Conservation (phyloP, 2,888 invertebrate species). For the Pogonocherus hispidulus region DNA sequence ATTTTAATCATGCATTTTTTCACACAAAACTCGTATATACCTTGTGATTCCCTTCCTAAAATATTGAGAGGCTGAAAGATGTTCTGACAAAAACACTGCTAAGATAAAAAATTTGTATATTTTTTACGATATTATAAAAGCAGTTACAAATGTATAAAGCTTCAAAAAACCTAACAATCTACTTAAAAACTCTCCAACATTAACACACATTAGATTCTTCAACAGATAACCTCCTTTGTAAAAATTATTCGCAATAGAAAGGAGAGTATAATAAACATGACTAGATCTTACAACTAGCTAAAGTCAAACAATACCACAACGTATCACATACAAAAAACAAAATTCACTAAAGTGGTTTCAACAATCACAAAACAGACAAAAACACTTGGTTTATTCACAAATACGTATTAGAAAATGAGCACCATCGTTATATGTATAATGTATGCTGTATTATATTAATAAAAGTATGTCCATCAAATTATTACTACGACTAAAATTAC, state of each 20-base stretch:
- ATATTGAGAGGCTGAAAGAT: constrained; percentile 17
- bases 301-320: constrained; percentile 29
- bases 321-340: constrained; percentile 42
- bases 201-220: constrained; percentile 54
- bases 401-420: constrained; percentile 6
- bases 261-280: constrained; percentile 33
- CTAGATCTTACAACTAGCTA: constrained; percentile 34
- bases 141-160: constrained; percentile 57
- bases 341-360: constrained; percentile 36
- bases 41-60: constrained; percentile 28
- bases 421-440: constrained; percentile 11
- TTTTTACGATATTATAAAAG: constrained; percentile 53
- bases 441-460: no score
- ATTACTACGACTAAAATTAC: no score
- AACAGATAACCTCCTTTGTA: constrained; percentile 43
- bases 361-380: constrained; percentile 40
- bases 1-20: constrained; percentile 42
- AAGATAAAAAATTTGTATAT: constrained; percentile 52
- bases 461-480: no score
- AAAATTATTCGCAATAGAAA: constrained; percentile 37
- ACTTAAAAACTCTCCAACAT: constrained; percentile 55
- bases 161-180: constrained; percentile 56
- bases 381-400: not conserved
- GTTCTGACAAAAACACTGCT: constrained; percentile 39
- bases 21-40: constrained; percentile 40